Conservation (phyloP, 1,140 invertebrate genomes). For the Apis dorsata region DNA sequence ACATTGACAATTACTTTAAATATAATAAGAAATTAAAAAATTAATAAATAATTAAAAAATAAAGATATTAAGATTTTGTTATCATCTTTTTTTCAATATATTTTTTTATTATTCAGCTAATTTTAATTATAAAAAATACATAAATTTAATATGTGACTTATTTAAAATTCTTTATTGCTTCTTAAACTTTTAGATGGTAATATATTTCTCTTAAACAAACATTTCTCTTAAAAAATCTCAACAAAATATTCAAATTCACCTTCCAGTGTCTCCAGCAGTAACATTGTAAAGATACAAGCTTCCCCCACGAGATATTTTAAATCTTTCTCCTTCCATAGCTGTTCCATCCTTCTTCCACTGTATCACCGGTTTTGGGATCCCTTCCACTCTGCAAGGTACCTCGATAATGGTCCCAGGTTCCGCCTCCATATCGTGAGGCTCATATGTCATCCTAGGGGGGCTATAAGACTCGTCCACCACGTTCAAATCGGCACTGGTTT, state of each 20-base stretch:
- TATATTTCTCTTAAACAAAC: background rate
- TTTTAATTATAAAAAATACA: too few relatives aligned
- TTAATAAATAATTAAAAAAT: too few relatives aligned
- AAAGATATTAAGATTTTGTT: too few relatives aligned
- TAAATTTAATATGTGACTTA: too few relatives aligned
- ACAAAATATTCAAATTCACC: conserved; percentile 55
- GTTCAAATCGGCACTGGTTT: conserved; percentile 84
- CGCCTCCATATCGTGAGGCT: conserved; percentile 88
- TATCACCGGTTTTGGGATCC: conserved; percentile 87
- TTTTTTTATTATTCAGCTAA: too few relatives aligned
- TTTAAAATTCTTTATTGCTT: too few relatives aligned
- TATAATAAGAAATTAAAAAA: too few relatives aligned
- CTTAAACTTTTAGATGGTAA: too few relatives aligned
- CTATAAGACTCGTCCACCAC: conserved; percentile 78
- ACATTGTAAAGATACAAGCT: conserved; percentile 91
- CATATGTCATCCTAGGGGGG: conserved; percentile 83
- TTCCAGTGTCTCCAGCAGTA: conserved; percentile 86
- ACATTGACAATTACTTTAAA: too few relatives aligned
- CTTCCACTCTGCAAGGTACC: conserved; percentile 89
- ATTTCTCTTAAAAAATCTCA: background rate
- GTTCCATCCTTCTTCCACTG: conserved; percentile 91
- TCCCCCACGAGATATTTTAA: conserved; percentile 84
- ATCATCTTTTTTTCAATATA: too few relatives aligned
- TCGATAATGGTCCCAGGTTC: conserved; percentile 87
- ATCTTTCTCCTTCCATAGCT: conserved; percentile 78